These are phyloP conservation scores for Hypocryptadius cinnamomeus DNA, from an alignment of 2,113 vertebrate genomes.

Conservation along the genomic window DNA sequence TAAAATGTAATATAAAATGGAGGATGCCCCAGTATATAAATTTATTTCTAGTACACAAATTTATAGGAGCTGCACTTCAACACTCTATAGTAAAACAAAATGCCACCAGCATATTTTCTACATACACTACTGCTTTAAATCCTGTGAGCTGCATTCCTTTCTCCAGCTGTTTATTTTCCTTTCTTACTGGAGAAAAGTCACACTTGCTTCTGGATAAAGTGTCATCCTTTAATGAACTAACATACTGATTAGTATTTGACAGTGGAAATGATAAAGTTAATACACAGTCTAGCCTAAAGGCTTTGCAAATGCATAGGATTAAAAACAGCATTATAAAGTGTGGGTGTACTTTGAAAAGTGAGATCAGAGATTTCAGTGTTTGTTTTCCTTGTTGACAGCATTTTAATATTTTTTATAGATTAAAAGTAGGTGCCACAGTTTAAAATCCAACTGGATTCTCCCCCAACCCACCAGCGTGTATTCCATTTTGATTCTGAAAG, in stretches of 20 bases:
- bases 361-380: neutral
- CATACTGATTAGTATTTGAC: neutral
- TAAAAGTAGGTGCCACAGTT: neutral
- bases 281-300: neutral
- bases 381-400: neutral
- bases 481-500: neutral
- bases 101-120: neutral
- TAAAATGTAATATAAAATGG: neutral
- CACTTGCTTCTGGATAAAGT: neutral
- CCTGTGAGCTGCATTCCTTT: neutral
- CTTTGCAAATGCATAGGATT: constrained; percentile 26
- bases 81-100: neutral
- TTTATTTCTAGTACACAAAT: neutral
- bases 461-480: neutral
- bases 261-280: neutral
- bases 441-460: neutral
- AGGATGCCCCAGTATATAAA: neutral
- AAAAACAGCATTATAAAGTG: constrained; percentile 19
- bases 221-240: neutral
- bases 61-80: neutral
- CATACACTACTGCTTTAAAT: constrained; percentile 55
- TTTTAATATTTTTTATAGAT: neutral
- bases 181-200: neutral
- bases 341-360: constrained; percentile 16
- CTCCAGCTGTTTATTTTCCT: neutral